Conservation (phyloP, 1,140 invertebrate species). For the Matsumurasca onukii region DNA sequence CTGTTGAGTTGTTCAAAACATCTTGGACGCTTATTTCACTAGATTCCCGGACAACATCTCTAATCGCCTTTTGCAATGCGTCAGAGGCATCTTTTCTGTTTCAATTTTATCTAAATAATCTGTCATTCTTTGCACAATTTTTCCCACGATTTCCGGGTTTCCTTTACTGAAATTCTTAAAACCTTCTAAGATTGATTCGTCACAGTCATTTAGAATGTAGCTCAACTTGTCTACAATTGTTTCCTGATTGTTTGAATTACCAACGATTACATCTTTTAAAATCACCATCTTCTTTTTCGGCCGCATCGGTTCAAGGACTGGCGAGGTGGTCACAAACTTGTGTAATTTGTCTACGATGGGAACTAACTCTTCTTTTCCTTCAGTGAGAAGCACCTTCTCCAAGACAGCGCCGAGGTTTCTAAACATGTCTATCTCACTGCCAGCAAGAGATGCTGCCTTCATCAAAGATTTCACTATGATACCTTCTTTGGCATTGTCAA, state of each 20-base stretch:
- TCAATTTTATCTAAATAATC: conserved; percentile 56
- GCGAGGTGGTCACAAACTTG: conserved; percentile 33
- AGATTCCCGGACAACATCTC: conserved; percentile 58
- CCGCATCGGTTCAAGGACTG: conserved; percentile 42
- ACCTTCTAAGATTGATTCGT: conserved; percentile 57
- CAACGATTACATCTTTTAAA: conserved; percentile 58
- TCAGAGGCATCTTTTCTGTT: conserved; percentile 62
- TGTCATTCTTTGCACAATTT: conserved; percentile 57
- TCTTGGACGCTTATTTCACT: conserved; percentile 57
- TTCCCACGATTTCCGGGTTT: conserved; percentile 54
- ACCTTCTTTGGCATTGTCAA: conserved; percentile 21
- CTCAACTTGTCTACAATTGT: conserved; percentile 59
- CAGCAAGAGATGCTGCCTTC: conserved; percentile 33
- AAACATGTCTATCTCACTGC: conserved; percentile 34
- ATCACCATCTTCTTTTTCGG: conserved; percentile 58
- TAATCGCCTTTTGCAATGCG: conserved; percentile 61
- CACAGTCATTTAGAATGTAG: conserved; percentile 57
- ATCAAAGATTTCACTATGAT: conserved; percentile 32
- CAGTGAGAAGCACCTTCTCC: conserved; percentile 33
- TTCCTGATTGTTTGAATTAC: conserved; percentile 53
- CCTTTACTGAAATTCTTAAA: conserved; percentile 59
- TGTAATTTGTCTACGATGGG: conserved; percentile 36
- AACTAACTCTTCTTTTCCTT: conserved; percentile 28
- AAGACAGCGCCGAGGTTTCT: conserved; percentile 34
- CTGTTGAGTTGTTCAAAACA: conserved; percentile 54